Base-by-base conservation (phyloP, 2,888 invertebrate genomes). In the Schizaphis graminum region DNA sequence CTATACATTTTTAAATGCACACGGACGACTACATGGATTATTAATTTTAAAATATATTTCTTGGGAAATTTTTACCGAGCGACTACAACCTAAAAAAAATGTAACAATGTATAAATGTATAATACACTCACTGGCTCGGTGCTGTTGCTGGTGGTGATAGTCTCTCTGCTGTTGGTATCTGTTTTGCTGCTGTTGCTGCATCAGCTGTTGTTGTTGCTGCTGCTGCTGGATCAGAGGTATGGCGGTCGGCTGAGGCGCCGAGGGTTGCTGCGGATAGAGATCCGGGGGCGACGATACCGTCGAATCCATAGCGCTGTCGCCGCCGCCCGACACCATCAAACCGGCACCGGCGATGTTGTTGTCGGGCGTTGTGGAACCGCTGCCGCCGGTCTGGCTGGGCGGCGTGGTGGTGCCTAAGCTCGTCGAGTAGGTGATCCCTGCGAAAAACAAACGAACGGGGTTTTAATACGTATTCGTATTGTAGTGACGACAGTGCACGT, bases 141-240 rank as follows among this genome's bases (percentile, higher is more conserved):
- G 94, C n/a, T 94, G 94, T 86, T 94, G 94, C 13, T 94, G 94
- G 13, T 94, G 94, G n/a, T 94, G 85, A 49, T 94, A 90, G n/a
- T 87, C 86, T 24, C 94, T 91, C 28, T 94, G 94, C 7, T 94
- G 91, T 28, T 94, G 94, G 61, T 94, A 94, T 53, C 94, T 86
- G 90, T 53, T 93, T 44, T 92, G 92, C 16, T 93, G 93, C 16
- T 93, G 93, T 44, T 93, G 88, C 24, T 93, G 94, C 90, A 91
- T 86, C 49, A 90, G 26, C 28, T 84, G 89, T 11, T 92, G 92
- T 35, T 92, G 92, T 16, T 93, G 89, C 28, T 93, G 93, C 21
- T 93, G 93, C 21, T 91, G 91, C 16, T 92, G 92, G 28, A 93
- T 93, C 16, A 93, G 21, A 53, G 92, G 88, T 93, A 93, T 41